These are phyloP conservation scores for Rhopalosiphum maidis DNA, from an alignment of 1,140 invertebrate genomes.

Conservation along the genomic window DNA sequence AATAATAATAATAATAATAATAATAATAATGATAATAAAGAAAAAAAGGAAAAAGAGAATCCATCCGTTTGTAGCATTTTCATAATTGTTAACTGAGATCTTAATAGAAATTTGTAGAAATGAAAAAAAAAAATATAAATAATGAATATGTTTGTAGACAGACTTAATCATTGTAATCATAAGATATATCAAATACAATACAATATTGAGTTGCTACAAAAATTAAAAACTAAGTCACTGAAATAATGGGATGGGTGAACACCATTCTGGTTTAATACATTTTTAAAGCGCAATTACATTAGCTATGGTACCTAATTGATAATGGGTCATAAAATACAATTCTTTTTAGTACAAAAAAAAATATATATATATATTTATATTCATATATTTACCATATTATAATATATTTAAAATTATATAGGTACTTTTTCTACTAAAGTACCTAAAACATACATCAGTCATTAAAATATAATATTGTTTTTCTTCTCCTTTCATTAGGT, in stretches of 20 bases:
- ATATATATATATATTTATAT: conserved; percentile 30
- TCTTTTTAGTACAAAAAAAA: conserved; percentile 46
- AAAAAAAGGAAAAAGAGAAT: conserved; percentile 40
- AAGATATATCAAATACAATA: conserved; percentile 21
- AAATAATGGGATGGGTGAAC: conserved; percentile 49
- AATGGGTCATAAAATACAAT: conserved; percentile 46
- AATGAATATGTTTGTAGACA: conserved; percentile 38
- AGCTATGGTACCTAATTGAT: conserved; percentile 52
- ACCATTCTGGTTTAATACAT: conserved; percentile 43
- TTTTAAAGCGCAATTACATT: conserved; percentile 50
- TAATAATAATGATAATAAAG: not conserved
- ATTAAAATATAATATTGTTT: conserved; percentile 42
- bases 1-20: not conserved
- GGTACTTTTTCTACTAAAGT: conserved; percentile 18
- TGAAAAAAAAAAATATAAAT: conserved; percentile 45
- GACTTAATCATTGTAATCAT: conserved; percentile 37
- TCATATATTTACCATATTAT: conserved; percentile 7
- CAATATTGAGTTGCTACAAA: conserved; percentile 1
- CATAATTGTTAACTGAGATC: conserved; percentile 49
- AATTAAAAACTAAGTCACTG: conserved; percentile 20
- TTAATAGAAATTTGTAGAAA: conserved; percentile 49
- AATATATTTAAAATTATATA: conserved; percentile 46
- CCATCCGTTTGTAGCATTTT: conserved; percentile 31
- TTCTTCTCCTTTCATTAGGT: conserved; percentile 7
- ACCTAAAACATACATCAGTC: conserved; percentile 55